Conservation (phyloP, 2,113 vertebrate genomes). For the Nyctereutes procyonoides region DNA sequence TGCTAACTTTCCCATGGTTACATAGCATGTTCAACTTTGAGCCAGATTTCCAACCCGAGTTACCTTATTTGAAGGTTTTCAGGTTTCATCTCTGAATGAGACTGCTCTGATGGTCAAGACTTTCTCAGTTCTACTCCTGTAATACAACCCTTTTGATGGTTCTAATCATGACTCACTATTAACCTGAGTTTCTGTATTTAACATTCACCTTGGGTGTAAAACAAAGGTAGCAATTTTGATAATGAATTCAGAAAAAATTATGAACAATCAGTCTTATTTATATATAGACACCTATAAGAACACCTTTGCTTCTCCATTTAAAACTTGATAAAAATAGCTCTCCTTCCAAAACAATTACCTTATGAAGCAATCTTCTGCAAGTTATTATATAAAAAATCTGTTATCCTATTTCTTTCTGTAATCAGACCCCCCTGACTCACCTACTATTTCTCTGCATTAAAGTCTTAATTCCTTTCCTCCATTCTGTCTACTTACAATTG, state of each 20-base stretch:
- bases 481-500: background rate
- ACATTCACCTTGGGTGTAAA: background rate
- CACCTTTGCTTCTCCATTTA: background rate
- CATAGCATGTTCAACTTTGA: background rate
- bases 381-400: background rate
- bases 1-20: background rate
- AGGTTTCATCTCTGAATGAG: background rate
- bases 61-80: background rate
- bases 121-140: background rate
- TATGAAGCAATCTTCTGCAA: background rate
- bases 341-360: background rate
- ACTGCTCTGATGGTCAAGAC: background rate
- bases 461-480: background rate
- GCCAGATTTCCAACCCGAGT: background rate
- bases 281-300: background rate
- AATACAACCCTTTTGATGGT: background rate
- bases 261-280: background rate
- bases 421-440: background rate
- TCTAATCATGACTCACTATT: background rate
- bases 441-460: background rate
- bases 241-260: background rate
- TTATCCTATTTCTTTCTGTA: background rate
- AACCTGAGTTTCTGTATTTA: background rate
- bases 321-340: background rate
- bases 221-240: conserved; percentile 6